Evolutionary conservation across 2,113 vertebrate species (phyloP).

Genomic region (Todiramphus saurophagus): DNA sequence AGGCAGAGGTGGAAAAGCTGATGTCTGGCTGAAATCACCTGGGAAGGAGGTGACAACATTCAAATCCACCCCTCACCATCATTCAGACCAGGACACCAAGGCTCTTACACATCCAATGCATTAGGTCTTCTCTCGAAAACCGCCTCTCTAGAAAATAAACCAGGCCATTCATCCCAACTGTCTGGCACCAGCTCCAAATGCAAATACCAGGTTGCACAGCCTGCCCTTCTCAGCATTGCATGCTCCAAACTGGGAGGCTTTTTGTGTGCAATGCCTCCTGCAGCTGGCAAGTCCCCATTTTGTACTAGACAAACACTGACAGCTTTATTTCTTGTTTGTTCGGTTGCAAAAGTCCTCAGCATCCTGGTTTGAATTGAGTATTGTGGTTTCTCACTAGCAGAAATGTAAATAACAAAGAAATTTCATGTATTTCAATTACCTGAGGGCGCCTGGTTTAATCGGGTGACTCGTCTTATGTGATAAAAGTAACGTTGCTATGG

Average conservation of each 20-base stretch:
- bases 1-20: neutral
- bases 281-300: conserved; percentile 18
- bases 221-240: neutral
- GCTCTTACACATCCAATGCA: neutral
- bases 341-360: neutral
- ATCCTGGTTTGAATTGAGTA: conserved; percentile 49
- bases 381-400: conserved; percentile 20
- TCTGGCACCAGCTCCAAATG: neutral
- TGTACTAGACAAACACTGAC: conserved; percentile 46
- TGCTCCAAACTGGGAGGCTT: neutral
- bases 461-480: conserved; percentile 62
- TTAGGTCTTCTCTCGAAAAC: neutral
- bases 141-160: conserved; percentile 25
- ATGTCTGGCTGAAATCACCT: neutral
- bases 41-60: fast-evolving
- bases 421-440: conserved; percentile 69
- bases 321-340: conserved; percentile 65
- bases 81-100: neutral
- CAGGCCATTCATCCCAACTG: neutral
- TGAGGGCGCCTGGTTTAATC: conserved; percentile 56
- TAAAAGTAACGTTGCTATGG: conserved; percentile 72
- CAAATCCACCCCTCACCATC: neutral
- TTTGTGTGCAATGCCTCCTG: conserved; percentile 3
- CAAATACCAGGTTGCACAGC: conserved; percentile 20
- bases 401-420: conserved; percentile 67